Evolutionary conservation across 2,113 vertebrate species (phyloP).

Genomic region (Taurulus bubalis): DNA sequence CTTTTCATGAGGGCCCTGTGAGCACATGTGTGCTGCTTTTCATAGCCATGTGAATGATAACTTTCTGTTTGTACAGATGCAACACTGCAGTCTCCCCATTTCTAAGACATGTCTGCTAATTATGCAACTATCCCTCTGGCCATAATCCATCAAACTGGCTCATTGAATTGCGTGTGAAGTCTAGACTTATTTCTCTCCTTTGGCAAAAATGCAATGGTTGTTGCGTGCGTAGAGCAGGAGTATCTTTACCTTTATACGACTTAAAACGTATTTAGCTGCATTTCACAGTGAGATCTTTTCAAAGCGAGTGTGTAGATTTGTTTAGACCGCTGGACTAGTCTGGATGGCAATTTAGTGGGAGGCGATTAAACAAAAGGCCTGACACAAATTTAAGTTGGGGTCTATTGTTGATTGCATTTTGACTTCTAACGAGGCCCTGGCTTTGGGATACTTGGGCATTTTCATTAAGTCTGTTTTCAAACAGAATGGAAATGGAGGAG

Average conservation of each 20-base stretch:
- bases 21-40: conserved; percentile 24
- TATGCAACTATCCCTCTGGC: conserved; percentile 63
- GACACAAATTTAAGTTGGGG: conserved; percentile 55
- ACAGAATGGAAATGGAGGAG: conserved; percentile 57
- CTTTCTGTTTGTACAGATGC: conserved; percentile 11
- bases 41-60: background rate
- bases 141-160: conserved; percentile 61
- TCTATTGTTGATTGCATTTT: conserved; percentile 61
- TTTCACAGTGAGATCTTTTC: conserved; percentile 29
- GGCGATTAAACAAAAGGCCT: conserved; percentile 54
- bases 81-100: conserved; percentile 37
- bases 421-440: conserved; percentile 49
- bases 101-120: conserved; percentile 61
- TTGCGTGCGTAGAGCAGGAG: conserved; percentile 2
- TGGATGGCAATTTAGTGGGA: conserved; percentile 57
- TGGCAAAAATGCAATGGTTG: conserved; percentile 36
- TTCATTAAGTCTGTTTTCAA: conserved; percentile 64
- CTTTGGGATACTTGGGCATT: conserved; percentile 36
- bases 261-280: conserved; percentile 17
- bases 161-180: conserved; percentile 67
- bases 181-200: conserved; percentile 31
- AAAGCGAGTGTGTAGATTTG: conserved; percentile 19
- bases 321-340: conserved; percentile 32
- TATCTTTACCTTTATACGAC: conserved; percentile 6
- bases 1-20: conserved; percentile 6